Percentiles rank a stretch among this genome's conserved stretches.
phyloP scores from a whole-genome alignment of 2,888 invertebrate species.

The Petrolisthes cinctipes region DNA sequence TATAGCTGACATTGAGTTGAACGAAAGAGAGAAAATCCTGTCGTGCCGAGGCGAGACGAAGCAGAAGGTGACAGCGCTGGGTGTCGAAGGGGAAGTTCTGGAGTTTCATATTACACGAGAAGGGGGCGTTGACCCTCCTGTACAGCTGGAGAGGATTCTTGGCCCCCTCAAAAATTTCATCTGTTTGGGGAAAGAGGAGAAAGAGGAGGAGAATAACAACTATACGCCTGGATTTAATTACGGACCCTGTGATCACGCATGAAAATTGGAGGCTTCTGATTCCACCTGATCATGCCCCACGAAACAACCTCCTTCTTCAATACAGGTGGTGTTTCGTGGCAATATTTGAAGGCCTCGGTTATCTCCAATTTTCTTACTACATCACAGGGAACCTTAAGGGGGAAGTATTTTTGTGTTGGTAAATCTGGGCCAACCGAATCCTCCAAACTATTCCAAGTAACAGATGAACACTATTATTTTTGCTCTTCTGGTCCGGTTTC shows the following conservation, averaged over 20 bases:
- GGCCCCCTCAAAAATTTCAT: conserved; percentile 49
- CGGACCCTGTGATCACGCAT: too few species aligned
- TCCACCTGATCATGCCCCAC: too few species aligned
- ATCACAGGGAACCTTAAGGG: too few species aligned
- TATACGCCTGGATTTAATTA: neutral
- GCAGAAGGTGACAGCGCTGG: conserved; percentile 54
- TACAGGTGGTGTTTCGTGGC: too few species aligned
- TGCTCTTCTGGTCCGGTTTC: too few species aligned
- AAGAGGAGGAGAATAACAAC: neutral
- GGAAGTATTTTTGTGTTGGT: neutral
- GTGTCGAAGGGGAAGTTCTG: conserved; percentile 61
- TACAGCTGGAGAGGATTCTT: conserved; percentile 49
- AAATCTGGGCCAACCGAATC: too few species aligned
- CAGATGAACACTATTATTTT: too few species aligned
- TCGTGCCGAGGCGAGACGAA: conserved; percentile 47
- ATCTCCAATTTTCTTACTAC: too few species aligned
- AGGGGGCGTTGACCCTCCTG: conserved; percentile 53
- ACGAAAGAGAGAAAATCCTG: conserved; percentile 39
- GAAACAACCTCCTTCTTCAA: neutral
- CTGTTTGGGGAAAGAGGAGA: neutral
- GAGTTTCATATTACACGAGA: conserved; percentile 59
- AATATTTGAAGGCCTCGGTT: too few species aligned
- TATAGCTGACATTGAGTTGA: conserved; percentile 32
- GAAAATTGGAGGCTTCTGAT: too few species aligned
- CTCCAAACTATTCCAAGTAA: too few species aligned